phyloP scores from a whole-genome alignment of 2,888 invertebrate species.

The Microctonus aethiopoides region DNA sequence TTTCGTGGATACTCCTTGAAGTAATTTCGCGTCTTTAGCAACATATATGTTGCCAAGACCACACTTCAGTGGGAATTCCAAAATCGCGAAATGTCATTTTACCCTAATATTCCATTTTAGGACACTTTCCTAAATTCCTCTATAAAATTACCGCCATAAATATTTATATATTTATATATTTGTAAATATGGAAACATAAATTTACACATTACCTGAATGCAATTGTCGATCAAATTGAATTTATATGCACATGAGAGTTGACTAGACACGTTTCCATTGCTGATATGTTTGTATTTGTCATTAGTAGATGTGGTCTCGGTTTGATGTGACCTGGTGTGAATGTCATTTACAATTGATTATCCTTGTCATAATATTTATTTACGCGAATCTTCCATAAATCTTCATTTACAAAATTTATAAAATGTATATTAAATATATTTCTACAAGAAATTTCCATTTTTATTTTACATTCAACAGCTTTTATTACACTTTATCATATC shows the following conservation, averaged over 20 bases:
- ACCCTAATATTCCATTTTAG: no score
- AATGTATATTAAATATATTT: no score
- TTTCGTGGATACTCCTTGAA: no score
- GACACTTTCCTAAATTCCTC: no score
- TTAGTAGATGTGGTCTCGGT: not conserved
- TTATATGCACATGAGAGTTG: not conserved
- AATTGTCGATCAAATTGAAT: not conserved
- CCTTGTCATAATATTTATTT: not conserved
- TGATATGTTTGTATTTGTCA: slow-evolving; percentile 10
- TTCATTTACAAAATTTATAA: not conserved
- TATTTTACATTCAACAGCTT: no score
- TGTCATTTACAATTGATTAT: not conserved
- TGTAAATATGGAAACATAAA: not conserved
- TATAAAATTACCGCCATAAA: not conserved
- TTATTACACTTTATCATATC: no score
- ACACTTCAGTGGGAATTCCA: no score
- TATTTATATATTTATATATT: not conserved
- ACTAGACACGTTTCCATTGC: not conserved
- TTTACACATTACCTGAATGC: not conserved
- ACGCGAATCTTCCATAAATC: not conserved
- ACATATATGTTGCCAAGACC: no score
- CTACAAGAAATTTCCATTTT: no score
- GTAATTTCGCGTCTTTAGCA: no score
- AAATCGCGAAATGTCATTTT: no score
- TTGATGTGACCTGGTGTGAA: not conserved